Evolutionary conservation across 2,888 invertebrate species (phyloP), one percentile per base, ranked within the genome.

Genomic region (Andrena chrysosceles): DNA sequence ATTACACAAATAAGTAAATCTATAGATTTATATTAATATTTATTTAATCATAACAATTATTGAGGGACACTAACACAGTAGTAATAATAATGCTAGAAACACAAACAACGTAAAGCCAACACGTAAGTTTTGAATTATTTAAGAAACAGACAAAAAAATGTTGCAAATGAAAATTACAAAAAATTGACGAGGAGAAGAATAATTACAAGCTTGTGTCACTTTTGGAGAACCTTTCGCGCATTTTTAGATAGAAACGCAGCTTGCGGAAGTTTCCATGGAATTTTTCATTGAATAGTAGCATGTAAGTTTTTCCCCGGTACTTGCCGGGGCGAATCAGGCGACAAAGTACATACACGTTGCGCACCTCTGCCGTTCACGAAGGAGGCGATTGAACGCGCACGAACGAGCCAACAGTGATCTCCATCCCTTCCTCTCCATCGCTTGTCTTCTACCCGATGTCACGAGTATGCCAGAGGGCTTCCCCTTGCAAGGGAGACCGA

Each of bases 391-490:
- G 87, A 83, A 87, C 77, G 83, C 78, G 83, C 79, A 88, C 85
- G 79, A 86, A 83, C 83, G 81, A 82, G 86, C 83, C 86, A 80
- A 85, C 86, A 79, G 86, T 85, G 86, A 86, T 88, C 86, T 80
- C 85, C 85, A 52, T 81, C 63, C 70, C 70, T 74, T 74, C 64
- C 63, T 83, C 67, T 77, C 26, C 70, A 74, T 64, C 48, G 64
- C 66, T 59, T 75, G 71, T 76, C 77, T 79, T 78, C 63, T 56
- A 77, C 72, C 84, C 67, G 74, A 75, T 75, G 80, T 77, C 77
- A 68, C 67, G 73, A 10, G 42, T 26, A 60, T 33, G 72, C 49
- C 59, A 77, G 79, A 48, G 52, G 71, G 49, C 35, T 64, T 81
- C 70, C 77, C 59, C 33, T 62, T 23, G 48, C 62, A 23, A 31